phyloP scores from a whole-genome alignment of 2,888 invertebrate species.

The Hydraecia micacea region DNA sequence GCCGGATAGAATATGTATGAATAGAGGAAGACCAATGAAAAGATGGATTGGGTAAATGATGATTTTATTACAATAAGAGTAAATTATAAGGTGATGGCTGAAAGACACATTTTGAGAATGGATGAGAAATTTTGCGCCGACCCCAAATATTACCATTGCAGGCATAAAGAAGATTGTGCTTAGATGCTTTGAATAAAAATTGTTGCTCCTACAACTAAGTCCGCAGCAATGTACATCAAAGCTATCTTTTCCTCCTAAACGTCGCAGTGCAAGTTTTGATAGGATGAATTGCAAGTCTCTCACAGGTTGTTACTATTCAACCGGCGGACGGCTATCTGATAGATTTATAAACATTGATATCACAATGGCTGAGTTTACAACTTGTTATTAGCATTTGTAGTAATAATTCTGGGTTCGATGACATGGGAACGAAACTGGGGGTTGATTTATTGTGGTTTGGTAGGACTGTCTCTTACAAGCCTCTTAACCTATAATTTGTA shows the following conservation, averaged over 20 bases:
- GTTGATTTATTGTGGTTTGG: constrained; percentile 11
- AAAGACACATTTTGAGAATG: neutral
- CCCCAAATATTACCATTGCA: too few species aligned
- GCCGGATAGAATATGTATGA: neutral
- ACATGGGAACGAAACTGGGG: constrained; percentile 20
- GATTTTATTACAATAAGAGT: neutral
- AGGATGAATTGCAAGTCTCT: constrained; percentile 49
- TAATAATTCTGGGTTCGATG: constrained; percentile 35
- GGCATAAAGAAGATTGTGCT: neutral
- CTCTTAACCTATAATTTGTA: neutral
- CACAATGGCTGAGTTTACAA: constrained; percentile 49
- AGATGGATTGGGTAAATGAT: neutral
- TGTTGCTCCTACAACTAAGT: neutral
- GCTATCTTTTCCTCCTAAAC: neutral
- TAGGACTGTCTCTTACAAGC: neutral
- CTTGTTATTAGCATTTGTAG: constrained; percentile 43
- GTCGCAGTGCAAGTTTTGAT: constrained; percentile 26
- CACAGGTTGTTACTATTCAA: constrained; percentile 55
- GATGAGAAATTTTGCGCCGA: neutral
- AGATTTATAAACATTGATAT: constrained; percentile 60
- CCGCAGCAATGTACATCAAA: constrained; percentile 37
- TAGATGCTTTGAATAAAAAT: neutral
- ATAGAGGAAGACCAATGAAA: neutral
- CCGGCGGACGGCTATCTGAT: constrained; percentile 33
- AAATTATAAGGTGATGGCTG: neutral